Evolutionary conservation across 23 tunicate genomes (phyloP).

Genomic region (Halocynthia roretzi): DNA sequence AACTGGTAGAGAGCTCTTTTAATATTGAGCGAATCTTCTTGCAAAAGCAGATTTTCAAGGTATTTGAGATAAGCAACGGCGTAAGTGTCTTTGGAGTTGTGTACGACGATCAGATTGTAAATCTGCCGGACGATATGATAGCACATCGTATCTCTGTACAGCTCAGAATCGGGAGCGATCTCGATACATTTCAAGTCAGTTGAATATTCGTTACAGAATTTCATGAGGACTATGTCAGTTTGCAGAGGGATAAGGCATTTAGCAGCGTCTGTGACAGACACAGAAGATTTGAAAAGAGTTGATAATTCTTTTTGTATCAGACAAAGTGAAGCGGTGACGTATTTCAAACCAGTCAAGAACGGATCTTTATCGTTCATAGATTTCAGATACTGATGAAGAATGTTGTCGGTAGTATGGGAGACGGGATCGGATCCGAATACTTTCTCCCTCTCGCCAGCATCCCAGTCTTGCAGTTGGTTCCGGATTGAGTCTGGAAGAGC

Average conservation of each 20-base stretch:
- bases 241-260: no score
- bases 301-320: not conserved
- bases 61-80: conserved; percentile 8
- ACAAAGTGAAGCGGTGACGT: not conserved
- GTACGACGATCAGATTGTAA: conserved; percentile 2
- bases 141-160: not conserved
- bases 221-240: no score
- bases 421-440: no score
- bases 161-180: conserved; percentile 4
- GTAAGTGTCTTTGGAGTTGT: not conserved
- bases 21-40: conserved; percentile 1
- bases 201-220: no score
- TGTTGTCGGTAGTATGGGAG: not conserved
- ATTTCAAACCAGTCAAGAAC: conserved; percentile 15
- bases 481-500: no score
- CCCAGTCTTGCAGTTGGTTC: not conserved
- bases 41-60: not conserved
- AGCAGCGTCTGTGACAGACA: no score
- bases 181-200: conserved; percentile 1
- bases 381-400: not conserved
- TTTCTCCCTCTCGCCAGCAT: not conserved
- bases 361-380: not conserved
- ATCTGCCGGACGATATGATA: conserved; percentile 13
- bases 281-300: no score
- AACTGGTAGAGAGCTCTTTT: conserved; percentile 57